phyloP scores from a whole-genome alignment of 2,888 invertebrate species.

The Prosopocoilus inquinatus region DNA sequence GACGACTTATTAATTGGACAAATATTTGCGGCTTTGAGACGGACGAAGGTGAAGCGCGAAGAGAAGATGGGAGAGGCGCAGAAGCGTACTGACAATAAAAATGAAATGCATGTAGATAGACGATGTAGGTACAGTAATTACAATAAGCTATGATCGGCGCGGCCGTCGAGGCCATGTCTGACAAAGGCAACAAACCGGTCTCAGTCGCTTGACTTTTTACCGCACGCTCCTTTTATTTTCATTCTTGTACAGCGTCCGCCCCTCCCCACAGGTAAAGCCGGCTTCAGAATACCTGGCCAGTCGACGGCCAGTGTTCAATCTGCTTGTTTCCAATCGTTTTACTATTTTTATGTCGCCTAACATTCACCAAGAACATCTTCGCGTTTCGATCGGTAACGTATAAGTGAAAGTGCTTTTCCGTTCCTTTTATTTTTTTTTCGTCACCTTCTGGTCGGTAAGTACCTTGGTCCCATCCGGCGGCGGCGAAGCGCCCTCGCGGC shows the following conservation, averaged over 20 bases:
- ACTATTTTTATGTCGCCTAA: no score
- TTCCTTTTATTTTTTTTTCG: not conserved
- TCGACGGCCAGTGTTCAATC: slow-evolving; percentile 26
- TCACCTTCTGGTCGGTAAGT: not conserved
- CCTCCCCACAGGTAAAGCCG: slow-evolving; percentile 27
- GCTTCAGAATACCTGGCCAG: slow-evolving; percentile 30
- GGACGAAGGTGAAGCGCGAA: slow-evolving; percentile 2
- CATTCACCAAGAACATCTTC: not conserved
- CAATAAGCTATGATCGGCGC: slow-evolving; percentile 39
- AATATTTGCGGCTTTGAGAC: not conserved
- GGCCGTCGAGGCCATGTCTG: slow-evolving; percentile 34
- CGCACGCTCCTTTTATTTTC: slow-evolving; percentile 32
- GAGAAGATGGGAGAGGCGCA: slow-evolving; percentile 5
- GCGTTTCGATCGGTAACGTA: not conserved
- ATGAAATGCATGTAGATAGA: slow-evolving; percentile 16
- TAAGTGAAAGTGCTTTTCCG: not conserved
- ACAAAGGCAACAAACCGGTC: slow-evolving; percentile 32
- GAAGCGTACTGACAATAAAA: slow-evolving; percentile 3
- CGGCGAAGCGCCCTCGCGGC: no score
- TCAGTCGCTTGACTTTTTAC: slow-evolving; percentile 31
- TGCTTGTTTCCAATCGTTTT: slow-evolving; percentile 19
- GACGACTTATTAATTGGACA: not conserved
- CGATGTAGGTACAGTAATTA: slow-evolving; percentile 38
- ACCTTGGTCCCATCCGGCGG: not conserved
- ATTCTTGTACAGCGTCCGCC: slow-evolving; percentile 26